Base-by-base conservation (phyloP, 2,113 vertebrate genomes). In the Clarias magur region DNA sequence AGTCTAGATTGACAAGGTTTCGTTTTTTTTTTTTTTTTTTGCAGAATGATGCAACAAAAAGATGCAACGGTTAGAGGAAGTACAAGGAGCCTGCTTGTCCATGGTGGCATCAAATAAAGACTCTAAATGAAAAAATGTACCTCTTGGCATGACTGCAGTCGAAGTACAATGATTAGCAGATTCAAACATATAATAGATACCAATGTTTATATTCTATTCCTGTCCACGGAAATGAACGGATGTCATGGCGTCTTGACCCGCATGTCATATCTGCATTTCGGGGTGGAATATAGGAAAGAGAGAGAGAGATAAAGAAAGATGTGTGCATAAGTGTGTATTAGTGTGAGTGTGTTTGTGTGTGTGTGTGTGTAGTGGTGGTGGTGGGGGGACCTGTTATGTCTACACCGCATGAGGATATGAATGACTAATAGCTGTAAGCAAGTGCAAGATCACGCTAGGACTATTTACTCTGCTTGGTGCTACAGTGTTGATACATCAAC, bases 401-500 rank as follows among this genome's bases (percentile, higher is more conserved):
- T n/a, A 54, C 42, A n/a, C 42, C n/a, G 42, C 73, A n/a, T 76
- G 48, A 76, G 48, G 23, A 10, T 76, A 76, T 76, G 48, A 15
- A 53, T 25, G 42, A 76, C 48, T 76, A 76, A 76, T 76, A 76
- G 42, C 73, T 76, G 73, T 76, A 76, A 54, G 73, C 42, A 23
- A 76, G 42, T 76, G 38, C 48, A 53, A 54, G 48, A 54, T 76
- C 73, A 76, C 48, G 12, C 73, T 25, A 53, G n/a, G 42, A 76
- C 25, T 76, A 54, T 76, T 54, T 76, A 53, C 12, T 76, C 48
- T 53, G 21, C 73, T 76, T 38, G 53, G 13, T 54, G 73, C 10
- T 76, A 54, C 73, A 76, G 0, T 76, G 25, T 25, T 15, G 21
- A 76, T 76, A 75, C 42, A n/a, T 53, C 42, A 48, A 53, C 73